These are phyloP conservation scores for Drosophila nr. fundita DNA, from an alignment of 2,888 invertebrate species.

Conservation along the genomic window DNA sequence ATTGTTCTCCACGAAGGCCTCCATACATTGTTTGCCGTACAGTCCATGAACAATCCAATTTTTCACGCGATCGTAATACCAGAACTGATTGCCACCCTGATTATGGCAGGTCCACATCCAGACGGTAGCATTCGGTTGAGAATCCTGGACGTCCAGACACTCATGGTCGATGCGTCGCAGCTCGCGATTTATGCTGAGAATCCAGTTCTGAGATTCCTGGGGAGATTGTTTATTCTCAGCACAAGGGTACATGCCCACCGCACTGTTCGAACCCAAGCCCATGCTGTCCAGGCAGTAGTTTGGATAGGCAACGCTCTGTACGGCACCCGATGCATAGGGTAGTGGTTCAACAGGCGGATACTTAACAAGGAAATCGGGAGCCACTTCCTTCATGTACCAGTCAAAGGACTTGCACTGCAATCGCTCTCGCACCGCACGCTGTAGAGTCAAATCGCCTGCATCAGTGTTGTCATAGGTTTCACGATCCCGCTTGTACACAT, in stretches of 20 bases:
- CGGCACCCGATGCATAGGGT: slow-evolving; percentile 92
- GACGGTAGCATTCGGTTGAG: slow-evolving; percentile 89
- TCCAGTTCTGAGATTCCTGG: slow-evolving; percentile 79
- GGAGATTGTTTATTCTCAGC: slow-evolving; percentile 71
- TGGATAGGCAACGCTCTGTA: slow-evolving; percentile 87
- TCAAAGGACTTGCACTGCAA: slow-evolving; percentile 95
- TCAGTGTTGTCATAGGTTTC: slow-evolving; percentile 89
- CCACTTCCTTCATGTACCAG: slow-evolving; percentile 97
- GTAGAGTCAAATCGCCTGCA: slow-evolving; percentile 92
- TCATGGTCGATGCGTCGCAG: slow-evolving; percentile 87
- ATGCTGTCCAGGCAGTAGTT: slow-evolving; percentile 91
- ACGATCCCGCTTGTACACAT: slow-evolving; percentile 92
- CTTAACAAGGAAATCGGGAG: slow-evolving; percentile 94
- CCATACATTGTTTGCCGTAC: slow-evolving; percentile 85
- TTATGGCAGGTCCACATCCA: slow-evolving; percentile 94
- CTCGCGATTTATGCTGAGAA: slow-evolving; percentile 74
- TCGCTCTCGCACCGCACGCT: slow-evolving; percentile 90
- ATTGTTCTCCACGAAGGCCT: slow-evolving; percentile 88
- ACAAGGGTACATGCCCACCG: slow-evolving; percentile 80
- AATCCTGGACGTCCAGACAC: slow-evolving; percentile 94
- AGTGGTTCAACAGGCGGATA: slow-evolving; percentile 95
- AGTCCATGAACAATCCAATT: slow-evolving; percentile 77
- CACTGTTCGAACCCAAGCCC: slow-evolving; percentile 82
- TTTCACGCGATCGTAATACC: slow-evolving; percentile 90
- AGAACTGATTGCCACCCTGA: slow-evolving; percentile 96